Evolutionary conservation across 2,797 vertebrate genomes (phyloP).

Genomic region (Rousettus madagascariensis): DNA sequence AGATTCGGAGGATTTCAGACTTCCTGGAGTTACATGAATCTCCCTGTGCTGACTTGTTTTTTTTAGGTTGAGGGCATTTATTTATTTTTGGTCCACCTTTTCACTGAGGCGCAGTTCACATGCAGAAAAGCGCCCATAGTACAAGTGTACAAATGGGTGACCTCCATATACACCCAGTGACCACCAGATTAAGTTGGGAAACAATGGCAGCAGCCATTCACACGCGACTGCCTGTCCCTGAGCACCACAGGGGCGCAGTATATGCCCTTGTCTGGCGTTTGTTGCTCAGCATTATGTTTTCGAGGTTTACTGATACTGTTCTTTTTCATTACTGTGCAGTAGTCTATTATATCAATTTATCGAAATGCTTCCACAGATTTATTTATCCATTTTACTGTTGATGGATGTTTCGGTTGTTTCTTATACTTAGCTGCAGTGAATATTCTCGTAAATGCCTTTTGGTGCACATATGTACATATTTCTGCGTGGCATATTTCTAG

Average conservation of each 20-base stretch:
- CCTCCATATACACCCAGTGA: accelerated
- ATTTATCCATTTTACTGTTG: neutral
- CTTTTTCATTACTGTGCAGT: neutral
- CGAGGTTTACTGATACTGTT: neutral
- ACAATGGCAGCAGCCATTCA: neutral
- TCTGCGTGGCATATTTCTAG: neutral
- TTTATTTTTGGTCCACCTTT: neutral
- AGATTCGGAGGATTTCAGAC: slow-evolving; percentile 8
- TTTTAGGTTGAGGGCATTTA: neutral
- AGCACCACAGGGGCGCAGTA: accelerated
- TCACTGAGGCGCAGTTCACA: neutral
- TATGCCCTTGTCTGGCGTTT: neutral
- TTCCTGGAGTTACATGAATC: neutral
- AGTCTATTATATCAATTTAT: neutral
- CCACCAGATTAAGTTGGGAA: neutral
- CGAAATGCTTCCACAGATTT: neutral
- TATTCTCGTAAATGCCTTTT: neutral
- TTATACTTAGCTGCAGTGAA: neutral
- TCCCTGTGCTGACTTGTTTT: neutral
- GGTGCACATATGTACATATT: neutral
- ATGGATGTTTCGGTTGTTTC: neutral
- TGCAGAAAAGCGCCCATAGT: neutral
- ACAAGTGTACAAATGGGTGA: neutral
- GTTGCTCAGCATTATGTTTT: neutral
- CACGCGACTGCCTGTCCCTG: neutral